Conservation (phyloP, 92 coral and sea anemone species). For the Metridium senile region DNA sequence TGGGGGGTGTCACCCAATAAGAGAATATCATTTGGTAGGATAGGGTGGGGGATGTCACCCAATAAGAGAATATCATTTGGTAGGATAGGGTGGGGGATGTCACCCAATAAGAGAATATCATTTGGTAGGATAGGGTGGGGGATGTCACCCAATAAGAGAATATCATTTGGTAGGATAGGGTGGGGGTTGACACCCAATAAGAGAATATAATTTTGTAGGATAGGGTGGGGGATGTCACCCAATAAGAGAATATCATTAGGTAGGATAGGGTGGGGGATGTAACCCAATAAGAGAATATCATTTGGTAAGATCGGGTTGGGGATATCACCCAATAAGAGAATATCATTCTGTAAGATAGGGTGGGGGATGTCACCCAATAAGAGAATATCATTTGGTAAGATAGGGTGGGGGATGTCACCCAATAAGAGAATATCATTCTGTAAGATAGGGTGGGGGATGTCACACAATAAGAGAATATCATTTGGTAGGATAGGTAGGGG, state of each 20-base stretch:
- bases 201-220: too few species aligned
- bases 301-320: slow-evolving; percentile 65
- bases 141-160: slow-evolving; percentile 52
- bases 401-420: slow-evolving; percentile 64
- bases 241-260: too few species aligned
- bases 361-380: slow-evolving; percentile 52
- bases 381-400: slow-evolving; percentile 62
- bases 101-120: too few species aligned
- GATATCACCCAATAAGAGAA: slow-evolving; percentile 52
- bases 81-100: slow-evolving; percentile 59
- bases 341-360: too few species aligned
- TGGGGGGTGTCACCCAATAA: slow-evolving; percentile 52
- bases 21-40: slow-evolving; percentile 62
- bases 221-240: slow-evolving; percentile 64
- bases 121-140: slow-evolving; percentile 66
- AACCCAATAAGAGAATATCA: too few species aligned
- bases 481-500: slow-evolving; percentile 66
- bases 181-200: too few species aligned
- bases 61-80: too few species aligned
- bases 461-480: too few species aligned
- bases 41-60: slow-evolving; percentile 64
- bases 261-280: slow-evolving; percentile 59
- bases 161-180: too few species aligned
- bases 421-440: too few species aligned
- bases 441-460: slow-evolving; percentile 61